Percentiles rank a stretch among this genome's conserved stretches.
phyloP scores from a whole-genome alignment of 2,113 vertebrate species.

The Pomatostomus ruficeps region DNA sequence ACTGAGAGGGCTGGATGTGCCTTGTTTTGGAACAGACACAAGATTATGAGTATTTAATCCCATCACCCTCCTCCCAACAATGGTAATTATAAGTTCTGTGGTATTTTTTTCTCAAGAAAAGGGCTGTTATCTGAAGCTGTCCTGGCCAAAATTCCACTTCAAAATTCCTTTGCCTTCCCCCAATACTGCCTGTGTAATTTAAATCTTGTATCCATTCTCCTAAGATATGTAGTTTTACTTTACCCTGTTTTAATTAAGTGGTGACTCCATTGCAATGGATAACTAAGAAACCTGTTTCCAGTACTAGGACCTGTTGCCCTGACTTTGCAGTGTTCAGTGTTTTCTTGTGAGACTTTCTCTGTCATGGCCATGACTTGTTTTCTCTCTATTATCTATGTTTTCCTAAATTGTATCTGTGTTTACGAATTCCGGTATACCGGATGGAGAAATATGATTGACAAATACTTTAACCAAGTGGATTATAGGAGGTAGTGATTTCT shows the following conservation, averaged over 20 bases:
- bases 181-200: not conserved
- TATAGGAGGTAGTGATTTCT: too few relatives aligned
- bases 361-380: too few relatives aligned
- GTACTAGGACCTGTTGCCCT: too few relatives aligned
- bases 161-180: not conserved
- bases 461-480: too few relatives aligned
- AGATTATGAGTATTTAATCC: not conserved
- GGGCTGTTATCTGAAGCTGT: not conserved
- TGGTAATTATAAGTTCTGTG: not conserved
- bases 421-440: too few relatives aligned
- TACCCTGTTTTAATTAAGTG: not conserved
- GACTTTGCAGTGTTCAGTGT: too few relatives aligned
- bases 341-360: too few relatives aligned
- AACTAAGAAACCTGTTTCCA: not conserved
- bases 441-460: too few relatives aligned
- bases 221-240: not conserved
- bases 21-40: not conserved
- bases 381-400: too few relatives aligned
- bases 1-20: not conserved
- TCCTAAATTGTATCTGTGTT: too few relatives aligned
- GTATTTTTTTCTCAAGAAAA: slow-evolving; percentile 3
- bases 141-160: not conserved
- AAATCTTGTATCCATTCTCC: not conserved
- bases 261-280: not conserved
- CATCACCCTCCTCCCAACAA: not conserved